phyloP scores from a whole-genome alignment of 2,113 vertebrate species.

The Patagioenas fasciata region DNA sequence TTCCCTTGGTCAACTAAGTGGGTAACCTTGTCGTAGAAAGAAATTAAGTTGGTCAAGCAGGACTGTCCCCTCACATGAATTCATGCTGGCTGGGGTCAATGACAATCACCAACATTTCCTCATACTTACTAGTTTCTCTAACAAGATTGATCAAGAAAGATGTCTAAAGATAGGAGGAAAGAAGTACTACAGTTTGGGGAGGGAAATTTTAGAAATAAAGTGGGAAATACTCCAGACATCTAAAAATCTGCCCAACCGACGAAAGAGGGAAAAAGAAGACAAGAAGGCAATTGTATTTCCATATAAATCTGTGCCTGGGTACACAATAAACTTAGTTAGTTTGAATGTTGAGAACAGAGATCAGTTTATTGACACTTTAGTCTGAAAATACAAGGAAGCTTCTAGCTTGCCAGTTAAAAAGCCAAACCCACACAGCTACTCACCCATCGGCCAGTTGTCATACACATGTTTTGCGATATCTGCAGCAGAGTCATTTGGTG shows the following conservation, averaged over 20 bases:
- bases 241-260: not conserved
- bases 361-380: not conserved
- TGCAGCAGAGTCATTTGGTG: constrained; percentile 93
- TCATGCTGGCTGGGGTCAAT: too few species aligned
- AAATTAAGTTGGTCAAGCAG: too few species aligned
- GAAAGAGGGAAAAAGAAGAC: not conserved
- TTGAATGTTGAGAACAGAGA: not conserved
- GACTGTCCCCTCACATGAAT: too few species aligned
- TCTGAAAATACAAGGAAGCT: not conserved
- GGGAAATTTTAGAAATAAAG: not conserved
- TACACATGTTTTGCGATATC: constrained; percentile 98
- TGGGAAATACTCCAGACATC: not conserved
- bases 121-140: not conserved
- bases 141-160: not conserved
- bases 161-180: not conserved
- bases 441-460: constrained; percentile 99
- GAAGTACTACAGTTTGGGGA: not conserved
- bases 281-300: not conserved
- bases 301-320: not conserved
- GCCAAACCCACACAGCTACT: constrained; percentile 63
- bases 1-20: too few species aligned
- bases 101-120: not conserved
- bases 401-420: not conserved
- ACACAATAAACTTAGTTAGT: not conserved
- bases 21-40: too few species aligned